These are phyloP conservation scores for Chloropsis cyanopogon DNA, from an alignment of 2,113 vertebrate species.

Conservation along the genomic window DNA sequence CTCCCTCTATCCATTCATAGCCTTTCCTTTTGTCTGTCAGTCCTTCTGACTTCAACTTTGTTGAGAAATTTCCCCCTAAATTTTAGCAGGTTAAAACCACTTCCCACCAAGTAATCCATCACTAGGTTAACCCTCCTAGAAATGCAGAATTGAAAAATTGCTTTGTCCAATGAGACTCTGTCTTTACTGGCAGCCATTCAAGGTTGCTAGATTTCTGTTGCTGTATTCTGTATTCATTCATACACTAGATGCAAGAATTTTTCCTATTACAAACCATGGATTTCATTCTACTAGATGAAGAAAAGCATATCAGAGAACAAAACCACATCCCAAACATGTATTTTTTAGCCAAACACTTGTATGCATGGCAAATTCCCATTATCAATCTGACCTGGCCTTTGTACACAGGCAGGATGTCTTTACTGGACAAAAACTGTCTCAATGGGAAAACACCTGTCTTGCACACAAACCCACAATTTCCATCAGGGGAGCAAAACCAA, in stretches of 20 bases:
- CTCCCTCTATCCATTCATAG: neutral
- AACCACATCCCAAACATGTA: neutral
- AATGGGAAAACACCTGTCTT: neutral
- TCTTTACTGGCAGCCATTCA: neutral
- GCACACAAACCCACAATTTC: neutral
- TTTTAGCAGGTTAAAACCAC: neutral
- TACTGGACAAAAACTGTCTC: neutral
- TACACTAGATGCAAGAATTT: neutral
- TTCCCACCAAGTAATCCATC: neutral
- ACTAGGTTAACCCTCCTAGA: neutral
- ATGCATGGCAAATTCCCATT: neutral
- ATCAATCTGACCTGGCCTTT: neutral
- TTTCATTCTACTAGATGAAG: neutral
- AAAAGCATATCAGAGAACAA: neutral
- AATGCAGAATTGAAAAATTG: neutral
- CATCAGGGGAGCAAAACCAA: neutral
- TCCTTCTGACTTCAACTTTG: neutral
- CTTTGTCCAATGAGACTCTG: neutral
- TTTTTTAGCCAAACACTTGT: neutral
- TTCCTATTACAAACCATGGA: neutral
- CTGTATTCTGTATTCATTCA: neutral
- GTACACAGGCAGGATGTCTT: neutral
- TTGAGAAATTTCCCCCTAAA: neutral
- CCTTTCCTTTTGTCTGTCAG: neutral
- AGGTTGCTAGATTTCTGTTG: neutral